Base-by-base conservation (phyloP, 2,888 invertebrate species). In the Epirrhoe tristata region DNA sequence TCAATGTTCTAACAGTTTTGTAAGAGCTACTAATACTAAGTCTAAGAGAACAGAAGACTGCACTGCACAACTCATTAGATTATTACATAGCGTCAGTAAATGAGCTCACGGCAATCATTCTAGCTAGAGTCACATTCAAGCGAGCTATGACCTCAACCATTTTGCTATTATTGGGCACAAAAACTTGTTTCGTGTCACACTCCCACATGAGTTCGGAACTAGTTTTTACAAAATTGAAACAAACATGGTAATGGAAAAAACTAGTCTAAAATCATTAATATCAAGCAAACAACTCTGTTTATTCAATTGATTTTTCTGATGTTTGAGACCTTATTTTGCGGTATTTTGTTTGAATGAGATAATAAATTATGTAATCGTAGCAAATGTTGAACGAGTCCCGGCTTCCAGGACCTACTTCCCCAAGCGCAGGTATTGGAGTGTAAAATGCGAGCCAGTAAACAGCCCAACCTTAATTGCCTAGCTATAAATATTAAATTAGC, bases 131-230 rank as follows among this genome's bases (percentile, higher is more conserved):
- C 51, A 63, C 67, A 69, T 58, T 62, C 62, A 73, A 72, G 63
- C 67, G 70, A 73, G 66, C 68, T 74, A 69, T 79, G 81, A 80
- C 78, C 80, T 81, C 79, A 79, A 71, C 71, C 69, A 64, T 75
- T 77, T 76, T 71, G 75, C 72, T 72, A 76, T 43, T 43, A 43
- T 79, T 71, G 70, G 67, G 66, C 66, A 68, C 66, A 71, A 74
- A 73, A 81, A 81, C 80, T 67, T 76, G 80, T 82, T 81, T 60
- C 65, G 67, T 67, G 66, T 58, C 65, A 58, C 67, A 69, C 71
- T 59, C 72, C 74, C 67, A 74, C 72, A 65, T 69, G n/a, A 24
- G 58, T 66, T 58, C 16, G 24, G 32, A 56, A 53, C 54, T 51
- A 36, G 14, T 46, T 63, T 60, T 48, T 57, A 59, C 58, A 36